Evolutionary conservation across 2,888 invertebrate genomes (phyloP).

Genomic region (Melanophora roralis): DNA sequence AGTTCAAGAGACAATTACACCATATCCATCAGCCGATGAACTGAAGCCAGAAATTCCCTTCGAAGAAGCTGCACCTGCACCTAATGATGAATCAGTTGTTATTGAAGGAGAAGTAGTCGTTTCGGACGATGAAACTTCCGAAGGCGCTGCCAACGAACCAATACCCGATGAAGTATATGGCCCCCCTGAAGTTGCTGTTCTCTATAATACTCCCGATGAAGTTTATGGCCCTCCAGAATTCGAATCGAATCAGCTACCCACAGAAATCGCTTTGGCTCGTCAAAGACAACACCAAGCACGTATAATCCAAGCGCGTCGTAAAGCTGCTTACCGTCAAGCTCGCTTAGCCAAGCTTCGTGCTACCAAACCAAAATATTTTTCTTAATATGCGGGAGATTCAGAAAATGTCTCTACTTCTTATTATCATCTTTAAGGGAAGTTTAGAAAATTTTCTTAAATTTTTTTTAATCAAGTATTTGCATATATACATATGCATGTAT

Average conservation of each 20-base stretch:
- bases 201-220: slow-evolving; percentile 65
- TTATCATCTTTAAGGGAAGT: slow-evolving; percentile 3
- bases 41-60: slow-evolving; percentile 72
- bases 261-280: slow-evolving; percentile 39
- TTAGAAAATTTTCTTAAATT: slow-evolving; percentile 22
- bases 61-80: slow-evolving; percentile 65
- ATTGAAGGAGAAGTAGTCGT: slow-evolving; percentile 23
- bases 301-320: slow-evolving; percentile 67
- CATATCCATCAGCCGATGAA: slow-evolving; percentile 72
- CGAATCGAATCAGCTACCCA: slow-evolving; percentile 45
- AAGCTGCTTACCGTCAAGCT: slow-evolving; percentile 62
- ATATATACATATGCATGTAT: no score
- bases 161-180: slow-evolving; percentile 67
- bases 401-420: slow-evolving; percentile 38
- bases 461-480: no score
- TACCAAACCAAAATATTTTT: slow-evolving; percentile 37
- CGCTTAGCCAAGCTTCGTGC: slow-evolving; percentile 56
- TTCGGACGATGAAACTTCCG: slow-evolving; percentile 43
- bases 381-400: slow-evolving; percentile 36
- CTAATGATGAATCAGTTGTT: slow-evolving; percentile 52
- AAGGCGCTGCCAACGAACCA: slow-evolving; percentile 40
- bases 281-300: slow-evolving; percentile 67
- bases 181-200: slow-evolving; percentile 67
- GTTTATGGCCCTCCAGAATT: slow-evolving; percentile 64
- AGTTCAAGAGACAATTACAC: slow-evolving; percentile 69